phyloP scores from a whole-genome alignment of 1,140 invertebrate genomes.

The Drosophila biarmipes region DNA sequence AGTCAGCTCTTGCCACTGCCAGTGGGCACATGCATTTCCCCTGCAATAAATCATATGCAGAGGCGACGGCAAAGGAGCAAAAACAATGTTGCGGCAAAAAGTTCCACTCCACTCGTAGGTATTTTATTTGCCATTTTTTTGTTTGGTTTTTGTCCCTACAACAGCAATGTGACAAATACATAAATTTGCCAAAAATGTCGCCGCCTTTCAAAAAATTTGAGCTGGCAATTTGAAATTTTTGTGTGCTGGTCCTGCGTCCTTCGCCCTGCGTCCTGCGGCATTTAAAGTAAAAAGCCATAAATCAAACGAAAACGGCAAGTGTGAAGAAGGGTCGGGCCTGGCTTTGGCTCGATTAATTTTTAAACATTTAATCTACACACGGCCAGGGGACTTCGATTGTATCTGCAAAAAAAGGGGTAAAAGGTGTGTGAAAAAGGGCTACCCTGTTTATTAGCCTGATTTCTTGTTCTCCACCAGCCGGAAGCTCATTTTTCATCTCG shows the following conservation, averaged over 20 bases:
- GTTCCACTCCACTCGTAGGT: constrained; percentile 14
- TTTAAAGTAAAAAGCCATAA: constrained; percentile 71
- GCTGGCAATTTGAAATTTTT: constrained; percentile 79
- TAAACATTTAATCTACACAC: constrained; percentile 55
- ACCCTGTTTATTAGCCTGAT: constrained; percentile 41
- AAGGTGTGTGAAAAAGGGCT: background rate
- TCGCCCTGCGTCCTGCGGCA: constrained; percentile 32
- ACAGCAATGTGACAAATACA: constrained; percentile 78
- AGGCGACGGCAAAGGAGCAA: constrained; percentile 69
- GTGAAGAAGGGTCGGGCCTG: constrained; percentile 10
- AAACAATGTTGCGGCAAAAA: constrained; percentile 78
- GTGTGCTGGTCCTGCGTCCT: constrained; percentile 11
- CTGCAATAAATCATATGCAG: constrained; percentile 82
- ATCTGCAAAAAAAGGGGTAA: background rate
- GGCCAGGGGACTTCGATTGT: constrained; percentile 3
- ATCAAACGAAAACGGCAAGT: constrained; percentile 53
- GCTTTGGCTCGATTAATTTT: constrained; percentile 63
- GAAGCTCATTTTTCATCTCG: constrained; percentile 39
- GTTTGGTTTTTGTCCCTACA: constrained; percentile 47
- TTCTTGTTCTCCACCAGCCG: constrained; percentile 5
- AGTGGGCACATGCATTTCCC: constrained; percentile 71
- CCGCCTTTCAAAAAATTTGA: constrained; percentile 82
- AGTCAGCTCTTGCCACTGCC: constrained; percentile 23
- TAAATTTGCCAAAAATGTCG: constrained; percentile 84
- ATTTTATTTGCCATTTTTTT: constrained; percentile 27